These are phyloP conservation scores for Zenarchopterus dispar DNA, from an alignment of 2,797 vertebrate species.

Conservation along the genomic window DNA sequence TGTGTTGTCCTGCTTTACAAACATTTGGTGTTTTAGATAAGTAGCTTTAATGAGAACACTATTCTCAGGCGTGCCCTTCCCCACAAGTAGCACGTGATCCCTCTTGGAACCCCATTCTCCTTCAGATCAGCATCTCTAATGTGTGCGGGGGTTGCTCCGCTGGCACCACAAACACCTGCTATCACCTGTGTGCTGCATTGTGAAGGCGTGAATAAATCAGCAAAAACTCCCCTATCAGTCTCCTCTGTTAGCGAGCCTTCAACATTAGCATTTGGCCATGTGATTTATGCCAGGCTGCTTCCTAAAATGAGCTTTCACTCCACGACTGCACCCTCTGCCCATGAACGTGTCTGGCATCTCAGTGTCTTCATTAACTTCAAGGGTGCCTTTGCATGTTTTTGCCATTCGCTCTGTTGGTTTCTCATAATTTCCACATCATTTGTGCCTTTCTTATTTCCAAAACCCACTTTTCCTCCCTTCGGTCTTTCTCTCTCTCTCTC, in stretches of 20 bases:
- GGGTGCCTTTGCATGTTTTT: constrained; percentile 49
- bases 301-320: constrained; percentile 68
- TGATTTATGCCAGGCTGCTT: constrained; percentile 76
- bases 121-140: constrained; percentile 20
- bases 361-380: constrained; percentile 60
- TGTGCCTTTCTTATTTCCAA: constrained; percentile 31
- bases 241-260: constrained; percentile 47
- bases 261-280: constrained; percentile 69
- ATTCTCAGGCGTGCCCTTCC: background rate
- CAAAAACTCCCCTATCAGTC: constrained; percentile 46
- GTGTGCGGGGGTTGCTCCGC: constrained; percentile 7
- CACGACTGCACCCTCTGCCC: constrained; percentile 46
- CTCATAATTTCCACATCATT: constrained; percentile 21
- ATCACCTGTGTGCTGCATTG: constrained; percentile 35
- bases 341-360: constrained; percentile 61
- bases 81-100: constrained; percentile 12
- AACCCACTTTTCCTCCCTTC: constrained; percentile 10
- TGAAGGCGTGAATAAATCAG: constrained; percentile 64
- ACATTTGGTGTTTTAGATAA: constrained; percentile 20
- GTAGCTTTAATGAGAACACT: background rate
- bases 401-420: constrained; percentile 45
- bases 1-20: constrained; percentile 21
- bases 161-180: constrained; percentile 28
- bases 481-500: constrained; percentile 8
- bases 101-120: background rate